Percentiles rank a stretch among this genome's conserved stretches.
Conservation (phyloP, 2,113 vertebrate genomes). For the Gymnocephalus cernua region DNA sequence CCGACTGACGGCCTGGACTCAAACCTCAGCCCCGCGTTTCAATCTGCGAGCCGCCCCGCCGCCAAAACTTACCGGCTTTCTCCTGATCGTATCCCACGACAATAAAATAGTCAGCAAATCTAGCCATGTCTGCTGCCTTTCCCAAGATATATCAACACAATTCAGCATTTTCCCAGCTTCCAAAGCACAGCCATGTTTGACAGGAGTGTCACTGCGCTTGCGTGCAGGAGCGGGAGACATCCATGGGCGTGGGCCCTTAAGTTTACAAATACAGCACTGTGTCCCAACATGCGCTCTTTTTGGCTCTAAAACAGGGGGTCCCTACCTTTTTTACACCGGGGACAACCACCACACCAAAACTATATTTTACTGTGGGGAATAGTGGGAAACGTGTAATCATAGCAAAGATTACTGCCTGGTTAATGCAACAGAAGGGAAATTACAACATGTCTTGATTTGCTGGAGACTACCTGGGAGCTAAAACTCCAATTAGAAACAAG, state of each 20-base stretch:
- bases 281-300: slow-evolving; percentile 28
- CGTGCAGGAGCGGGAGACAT: slow-evolving; percentile 78
- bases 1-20: slow-evolving; percentile 77
- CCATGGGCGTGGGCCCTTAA: slow-evolving; percentile 84
- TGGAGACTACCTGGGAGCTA: neutral
- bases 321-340: neutral
- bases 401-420: neutral
- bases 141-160: slow-evolving; percentile 81
- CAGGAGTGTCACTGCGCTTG: slow-evolving; percentile 89
- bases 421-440: neutral
- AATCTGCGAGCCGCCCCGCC: slow-evolving; percentile 10
- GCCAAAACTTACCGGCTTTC: slow-evolving; percentile 90
- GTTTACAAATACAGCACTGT: slow-evolving; percentile 75
- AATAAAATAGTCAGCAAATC: slow-evolving; percentile 95
- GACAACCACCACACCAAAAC: neutral
- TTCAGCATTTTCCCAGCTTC: slow-evolving; percentile 94
- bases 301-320: slow-evolving; percentile 17
- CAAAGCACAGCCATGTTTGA: slow-evolving; percentile 96
- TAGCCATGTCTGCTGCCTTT: slow-evolving; percentile 90
- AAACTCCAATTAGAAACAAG: neutral
- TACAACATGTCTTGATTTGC: neutral
- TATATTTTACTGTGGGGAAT: neutral
- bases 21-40: slow-evolving; percentile 55
- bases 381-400: neutral
- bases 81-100: slow-evolving; percentile 96